phyloP scores from a whole-genome alignment of 2,113 vertebrate species.

The Hippocampus abdominalis region DNA sequence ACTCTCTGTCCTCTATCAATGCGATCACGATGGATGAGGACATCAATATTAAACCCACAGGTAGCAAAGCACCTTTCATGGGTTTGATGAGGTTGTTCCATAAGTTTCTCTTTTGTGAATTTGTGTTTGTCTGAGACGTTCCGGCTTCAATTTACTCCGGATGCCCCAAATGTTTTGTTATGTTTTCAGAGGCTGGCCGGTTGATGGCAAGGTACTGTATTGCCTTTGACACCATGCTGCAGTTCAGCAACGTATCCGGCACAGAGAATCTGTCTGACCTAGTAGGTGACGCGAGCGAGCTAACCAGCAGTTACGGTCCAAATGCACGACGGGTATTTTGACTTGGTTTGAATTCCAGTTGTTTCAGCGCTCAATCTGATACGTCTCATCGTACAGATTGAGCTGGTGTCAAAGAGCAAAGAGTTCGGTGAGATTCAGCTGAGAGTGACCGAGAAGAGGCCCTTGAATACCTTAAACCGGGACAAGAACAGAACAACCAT shows the following conservation, averaged over 20 bases:
- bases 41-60: conserved; percentile 90
- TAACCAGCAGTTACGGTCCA: conserved; percentile 1
- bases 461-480: conserved; percentile 87
- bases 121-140: too few relatives aligned
- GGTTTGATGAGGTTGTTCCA: too few relatives aligned
- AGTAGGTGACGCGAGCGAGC: conserved; percentile 67
- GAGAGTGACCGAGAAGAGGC: conserved; percentile 87
- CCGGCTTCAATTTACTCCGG: neutral
- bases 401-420: conserved; percentile 80
- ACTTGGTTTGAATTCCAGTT: neutral
- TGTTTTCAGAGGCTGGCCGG: conserved; percentile 81
- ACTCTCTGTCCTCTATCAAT: conserved; percentile 84
- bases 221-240: conserved; percentile 91
- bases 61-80: conserved; percentile 54
- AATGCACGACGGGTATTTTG: neutral
- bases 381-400: conserved; percentile 71
- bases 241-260: conserved; percentile 81
- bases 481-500: conserved; percentile 87
- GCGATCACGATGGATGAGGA: conserved; percentile 91
- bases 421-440: conserved; percentile 90
- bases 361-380: neutral
- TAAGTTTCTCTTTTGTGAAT: too few relatives aligned
- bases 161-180: neutral
- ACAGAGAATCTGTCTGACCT: conserved; percentile 85
- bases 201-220: conserved; percentile 93